These are phyloP conservation scores for Stomorhina lunata DNA, from an alignment of 2,888 invertebrate species.

Conservation along the genomic window DNA sequence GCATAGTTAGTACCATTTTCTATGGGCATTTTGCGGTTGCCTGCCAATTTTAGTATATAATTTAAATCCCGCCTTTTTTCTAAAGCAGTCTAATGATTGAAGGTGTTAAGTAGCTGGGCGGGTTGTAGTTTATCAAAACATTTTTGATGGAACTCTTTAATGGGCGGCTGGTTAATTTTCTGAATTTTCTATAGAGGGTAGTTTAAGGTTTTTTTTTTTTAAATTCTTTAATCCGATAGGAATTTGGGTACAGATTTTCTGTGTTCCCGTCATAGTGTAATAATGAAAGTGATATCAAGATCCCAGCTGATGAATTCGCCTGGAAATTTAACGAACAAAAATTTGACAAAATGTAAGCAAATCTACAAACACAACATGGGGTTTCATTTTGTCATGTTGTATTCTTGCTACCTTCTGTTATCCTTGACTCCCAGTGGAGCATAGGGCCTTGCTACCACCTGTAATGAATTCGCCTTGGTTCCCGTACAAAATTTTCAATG, in stretches of 20 bases:
- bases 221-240: slow-evolving; percentile 56
- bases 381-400: too few relatives aligned
- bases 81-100: slow-evolving; percentile 93
- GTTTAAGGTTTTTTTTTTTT: slow-evolving; percentile 45
- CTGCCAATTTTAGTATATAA: slow-evolving; percentile 88
- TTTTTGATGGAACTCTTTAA: slow-evolving; percentile 74
- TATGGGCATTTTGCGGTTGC: slow-evolving; percentile 94
- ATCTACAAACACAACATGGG: too few relatives aligned
- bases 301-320: too few relatives aligned
- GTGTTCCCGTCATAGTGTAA: too few relatives aligned
- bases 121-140: slow-evolving; percentile 83
- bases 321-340: too few relatives aligned
- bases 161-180: slow-evolving; percentile 72
- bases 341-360: too few relatives aligned
- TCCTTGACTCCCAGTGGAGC: too few relatives aligned
- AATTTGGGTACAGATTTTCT: slow-evolving; percentile 68
- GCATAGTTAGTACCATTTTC: slow-evolving; percentile 97
- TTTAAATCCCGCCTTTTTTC: slow-evolving; percentile 88
- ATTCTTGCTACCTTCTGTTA: too few relatives aligned
- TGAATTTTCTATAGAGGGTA: slow-evolving; percentile 70
- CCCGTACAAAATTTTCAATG: too few relatives aligned
- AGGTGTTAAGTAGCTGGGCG: slow-evolving; percentile 86
- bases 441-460: too few relatives aligned
- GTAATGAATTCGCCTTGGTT: too few relatives aligned
- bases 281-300: too few relatives aligned